Conservation (phyloP, 2,797 vertebrate species). For the Alcedo quadribrachys region DNA sequence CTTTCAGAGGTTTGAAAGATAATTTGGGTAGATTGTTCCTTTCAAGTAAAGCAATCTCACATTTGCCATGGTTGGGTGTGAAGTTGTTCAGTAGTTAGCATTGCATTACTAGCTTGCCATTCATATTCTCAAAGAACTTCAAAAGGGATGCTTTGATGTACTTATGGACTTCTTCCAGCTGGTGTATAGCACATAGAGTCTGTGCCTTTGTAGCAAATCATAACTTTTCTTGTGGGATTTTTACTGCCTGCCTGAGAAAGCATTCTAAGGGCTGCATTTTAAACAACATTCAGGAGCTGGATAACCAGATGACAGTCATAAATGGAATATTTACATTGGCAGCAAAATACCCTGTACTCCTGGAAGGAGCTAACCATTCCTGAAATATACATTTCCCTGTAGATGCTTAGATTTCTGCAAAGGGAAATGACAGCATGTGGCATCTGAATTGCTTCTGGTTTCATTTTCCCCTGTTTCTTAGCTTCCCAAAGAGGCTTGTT, state of each 20-base stretch:
- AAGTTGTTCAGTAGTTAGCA: background rate
- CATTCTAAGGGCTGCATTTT: background rate
- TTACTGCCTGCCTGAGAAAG: constrained; percentile 2
- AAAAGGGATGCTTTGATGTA: constrained; percentile 33
- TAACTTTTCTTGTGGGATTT: background rate
- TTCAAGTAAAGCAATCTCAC: constrained; percentile 32
- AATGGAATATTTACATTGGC: background rate
- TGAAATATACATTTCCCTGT: background rate
- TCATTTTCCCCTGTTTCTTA: background rate
- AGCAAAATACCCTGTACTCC: background rate
- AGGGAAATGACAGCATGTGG: background rate
- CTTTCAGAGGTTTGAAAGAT: constrained; percentile 43
- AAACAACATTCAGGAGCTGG: background rate
- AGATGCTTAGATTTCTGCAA: background rate
- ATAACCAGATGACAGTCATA: background rate
- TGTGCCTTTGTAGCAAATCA: background rate
- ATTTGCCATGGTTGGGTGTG: background rate
- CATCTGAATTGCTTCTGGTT: background rate
- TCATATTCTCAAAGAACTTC: constrained; percentile 41
- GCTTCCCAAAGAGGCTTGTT: background rate
- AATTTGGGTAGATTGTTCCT: constrained; percentile 46
- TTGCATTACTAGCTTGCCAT: constrained; percentile 17
- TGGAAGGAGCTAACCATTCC: background rate
- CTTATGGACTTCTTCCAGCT: constrained; percentile 39
- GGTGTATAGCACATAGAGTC: background rate